A percentile compares a stretch with the other conserved stretches of the same genome.
Conservation (phyloP, 2,888 invertebrate species). For the Oeneis ivallda region DNA sequence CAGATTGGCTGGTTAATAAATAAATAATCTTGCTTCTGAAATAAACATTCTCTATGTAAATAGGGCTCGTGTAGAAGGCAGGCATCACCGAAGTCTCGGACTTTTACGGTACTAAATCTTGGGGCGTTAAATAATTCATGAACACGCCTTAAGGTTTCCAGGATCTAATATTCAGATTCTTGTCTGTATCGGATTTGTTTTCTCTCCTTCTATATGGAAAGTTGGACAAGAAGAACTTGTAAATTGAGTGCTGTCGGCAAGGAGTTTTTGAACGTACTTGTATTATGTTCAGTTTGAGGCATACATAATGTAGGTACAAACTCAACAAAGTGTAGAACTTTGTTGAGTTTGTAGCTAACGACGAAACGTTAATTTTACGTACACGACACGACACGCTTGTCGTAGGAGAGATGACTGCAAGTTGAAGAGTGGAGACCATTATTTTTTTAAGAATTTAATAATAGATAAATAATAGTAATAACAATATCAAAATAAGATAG, state of each 20-base stretch:
- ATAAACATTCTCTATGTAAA: constrained; percentile 29
- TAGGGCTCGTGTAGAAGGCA: constrained; percentile 19
- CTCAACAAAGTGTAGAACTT: too few relatives aligned
- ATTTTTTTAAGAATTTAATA: too few relatives aligned
- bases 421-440: too few relatives aligned
- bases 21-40: constrained; percentile 6
- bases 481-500: too few relatives aligned
- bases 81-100: constrained; percentile 29
- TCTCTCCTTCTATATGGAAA: constrained; percentile 16
- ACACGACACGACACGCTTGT: too few relatives aligned
- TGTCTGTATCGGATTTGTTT: constrained; percentile 22
- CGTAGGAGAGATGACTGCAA: too few relatives aligned
- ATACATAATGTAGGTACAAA: too few relatives aligned
- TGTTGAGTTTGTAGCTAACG: too few relatives aligned
- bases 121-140: constrained; percentile 39
- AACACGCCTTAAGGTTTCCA: constrained; percentile 37
- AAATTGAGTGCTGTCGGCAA: neutral
- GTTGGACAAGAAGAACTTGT: constrained; percentile 12
- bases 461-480: too few relatives aligned
- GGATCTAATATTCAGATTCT: constrained; percentile 29
- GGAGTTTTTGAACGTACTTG: too few relatives aligned
- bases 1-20: constrained; percentile 13
- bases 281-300: too few relatives aligned
- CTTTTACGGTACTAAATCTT: constrained; percentile 38
- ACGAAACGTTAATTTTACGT: too few relatives aligned